Conservation (phyloP, 92 coral and sea anemone species). For the Porites cylindrica region DNA sequence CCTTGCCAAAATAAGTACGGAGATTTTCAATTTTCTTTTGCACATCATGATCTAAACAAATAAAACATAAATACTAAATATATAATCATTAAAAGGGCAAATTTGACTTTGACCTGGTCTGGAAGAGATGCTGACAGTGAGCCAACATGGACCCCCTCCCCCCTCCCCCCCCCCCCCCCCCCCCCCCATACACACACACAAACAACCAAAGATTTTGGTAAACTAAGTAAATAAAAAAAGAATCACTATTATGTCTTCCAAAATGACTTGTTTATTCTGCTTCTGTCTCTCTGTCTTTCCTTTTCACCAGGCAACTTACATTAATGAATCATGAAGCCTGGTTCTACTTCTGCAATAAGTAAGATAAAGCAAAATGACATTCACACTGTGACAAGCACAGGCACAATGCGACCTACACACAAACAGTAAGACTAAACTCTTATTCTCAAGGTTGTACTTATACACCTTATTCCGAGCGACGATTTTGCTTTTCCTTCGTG, state of each 20-base stretch:
- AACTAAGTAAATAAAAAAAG: too few relatives aligned
- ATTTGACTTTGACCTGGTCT: too few relatives aligned
- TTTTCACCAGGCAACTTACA: conserved; percentile 19
- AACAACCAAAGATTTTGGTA: too few relatives aligned
- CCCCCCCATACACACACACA: too few relatives aligned
- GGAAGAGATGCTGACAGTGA: too few relatives aligned
- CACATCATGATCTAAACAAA: conserved; percentile 16
- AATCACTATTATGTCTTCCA: too few relatives aligned
- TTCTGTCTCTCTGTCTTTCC: background rate
- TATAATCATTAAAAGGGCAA: background rate
- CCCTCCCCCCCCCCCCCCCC: too few relatives aligned
- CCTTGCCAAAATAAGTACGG: conserved; percentile 50
- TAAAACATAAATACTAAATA: conserved; percentile 5
- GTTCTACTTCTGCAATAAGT: conserved; percentile 13
- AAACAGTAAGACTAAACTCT: conserved; percentile 11
- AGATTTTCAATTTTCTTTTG: conserved; percentile 38
- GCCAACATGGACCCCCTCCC: too few relatives aligned
- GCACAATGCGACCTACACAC: conserved; percentile 32
- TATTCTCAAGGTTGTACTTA: conserved; percentile 9
- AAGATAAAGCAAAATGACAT: background rate
- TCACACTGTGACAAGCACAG: conserved; percentile 25
- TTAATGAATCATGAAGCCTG: conserved; percentile 19
- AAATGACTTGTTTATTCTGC: background rate
- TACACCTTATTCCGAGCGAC: background rate
- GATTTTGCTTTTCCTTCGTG: too few relatives aligned